Percentiles rank a stretch among this genome's conserved stretches.
Conservation (phyloP, 2,888 invertebrate genomes). For the Oegoconia quadripuncta region DNA sequence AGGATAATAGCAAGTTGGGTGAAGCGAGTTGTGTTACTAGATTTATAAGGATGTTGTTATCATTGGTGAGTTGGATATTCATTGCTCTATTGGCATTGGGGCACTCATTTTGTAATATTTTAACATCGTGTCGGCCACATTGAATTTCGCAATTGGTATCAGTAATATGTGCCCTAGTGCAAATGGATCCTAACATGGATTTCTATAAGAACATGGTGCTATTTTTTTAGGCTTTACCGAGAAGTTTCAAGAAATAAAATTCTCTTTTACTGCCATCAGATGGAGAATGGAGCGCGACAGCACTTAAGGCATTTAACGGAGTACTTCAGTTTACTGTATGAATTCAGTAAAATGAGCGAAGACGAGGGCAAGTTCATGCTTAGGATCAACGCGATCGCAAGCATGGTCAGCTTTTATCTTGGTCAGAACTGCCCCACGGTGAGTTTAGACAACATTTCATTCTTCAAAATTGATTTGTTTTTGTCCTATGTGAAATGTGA, state of each 20-base stretch:
- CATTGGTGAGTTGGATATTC: conserved; percentile 80
- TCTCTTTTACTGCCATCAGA: conserved; percentile 46
- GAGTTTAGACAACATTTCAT: conserved; percentile 25
- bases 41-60: conserved; percentile 92
- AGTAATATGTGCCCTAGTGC: too few species aligned
- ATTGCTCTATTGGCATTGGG: background rate
- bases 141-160: too few species aligned
- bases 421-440: conserved; percentile 81
- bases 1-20: conserved; percentile 82
- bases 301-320: conserved; percentile 94
- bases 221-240: too few species aligned
- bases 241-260: too few species aligned
- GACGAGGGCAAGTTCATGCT: conserved; percentile 94
- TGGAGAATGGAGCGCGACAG: conserved; percentile 93
- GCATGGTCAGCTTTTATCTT: conserved; percentile 95
- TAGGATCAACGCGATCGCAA: conserved; percentile 91
- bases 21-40: conserved; percentile 94
- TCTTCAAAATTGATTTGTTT: too few species aligned
- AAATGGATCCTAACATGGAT: too few species aligned
- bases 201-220: too few species aligned
- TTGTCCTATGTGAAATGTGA: too few species aligned
- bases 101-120: too few species aligned
- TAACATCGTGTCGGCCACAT: too few species aligned
- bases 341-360: conserved; percentile 97
- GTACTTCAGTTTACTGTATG: conserved; percentile 94